phyloP scores from a whole-genome alignment of 2,888 invertebrate genomes.

The Liodrosophila aerea region DNA sequence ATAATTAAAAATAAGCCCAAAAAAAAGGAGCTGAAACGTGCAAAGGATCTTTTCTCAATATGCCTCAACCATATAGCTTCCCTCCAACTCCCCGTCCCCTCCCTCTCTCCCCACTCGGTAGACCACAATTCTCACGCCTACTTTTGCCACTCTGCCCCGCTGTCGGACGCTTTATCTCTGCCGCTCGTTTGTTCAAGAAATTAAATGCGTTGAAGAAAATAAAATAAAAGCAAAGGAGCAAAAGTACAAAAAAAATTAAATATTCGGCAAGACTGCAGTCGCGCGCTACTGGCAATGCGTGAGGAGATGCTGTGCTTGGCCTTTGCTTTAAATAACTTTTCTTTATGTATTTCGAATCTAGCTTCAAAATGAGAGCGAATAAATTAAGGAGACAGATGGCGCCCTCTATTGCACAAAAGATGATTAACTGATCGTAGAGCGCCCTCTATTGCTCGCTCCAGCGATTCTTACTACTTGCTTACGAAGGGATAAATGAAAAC shows the following conservation, averaged over 20 bases:
- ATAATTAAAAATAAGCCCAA: conserved; percentile 70
- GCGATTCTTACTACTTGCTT: too few species aligned
- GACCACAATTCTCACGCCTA: not conserved
- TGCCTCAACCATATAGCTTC: not conserved
- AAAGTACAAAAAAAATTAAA: conserved; percentile 4
- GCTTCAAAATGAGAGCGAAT: too few species aligned
- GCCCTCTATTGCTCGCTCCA: too few species aligned
- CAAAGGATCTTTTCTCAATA: conserved; percentile 46
- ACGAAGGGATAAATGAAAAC: too few species aligned
- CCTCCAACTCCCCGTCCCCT: not conserved
- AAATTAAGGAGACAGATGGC: too few species aligned
- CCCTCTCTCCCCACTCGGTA: not conserved
- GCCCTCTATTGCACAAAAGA: too few species aligned
- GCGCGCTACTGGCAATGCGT: too few species aligned
- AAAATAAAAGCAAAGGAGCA: not conserved
- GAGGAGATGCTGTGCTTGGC: too few species aligned
- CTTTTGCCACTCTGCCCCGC: not conserved
- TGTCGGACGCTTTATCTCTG: not conserved
- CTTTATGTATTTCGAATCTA: too few species aligned
- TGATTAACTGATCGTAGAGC: too few species aligned
- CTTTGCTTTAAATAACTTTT: too few species aligned
- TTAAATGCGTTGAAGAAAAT: conserved; percentile 39
- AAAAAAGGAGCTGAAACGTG: conserved; percentile 24
- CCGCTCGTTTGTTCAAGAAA: conserved; percentile 26
- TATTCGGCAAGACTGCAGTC: too few species aligned